Base-by-base conservation (phyloP, 2,797 vertebrate genomes). In the Aulostomus chinensis region DNA sequence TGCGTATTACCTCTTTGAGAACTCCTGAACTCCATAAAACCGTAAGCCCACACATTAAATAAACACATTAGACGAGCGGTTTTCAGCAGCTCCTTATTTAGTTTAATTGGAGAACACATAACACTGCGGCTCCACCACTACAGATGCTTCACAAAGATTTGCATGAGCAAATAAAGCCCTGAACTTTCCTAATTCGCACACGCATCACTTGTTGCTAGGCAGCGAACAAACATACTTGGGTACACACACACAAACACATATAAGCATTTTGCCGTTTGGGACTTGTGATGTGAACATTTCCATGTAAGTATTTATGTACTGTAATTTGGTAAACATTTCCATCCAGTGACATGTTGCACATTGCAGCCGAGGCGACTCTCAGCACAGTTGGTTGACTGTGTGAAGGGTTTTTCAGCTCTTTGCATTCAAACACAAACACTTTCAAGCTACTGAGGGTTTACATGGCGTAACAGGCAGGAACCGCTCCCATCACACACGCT, bases 261-360 rank as follows among this genome's bases (percentile, higher is more conserved):
- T 6, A 33, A 54, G 58, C 72, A 68, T 80, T 78, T 81, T 86
- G 80, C 81, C 83, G 55, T 60, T 76, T 43, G 59, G 73, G 66
- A 52, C 64, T 65, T 51, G 68, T 75, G 70, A 76, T 77, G 80
- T 6, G 43, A 77, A 58, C 58, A 53, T 82, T 86, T 86, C 86
- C 83, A 81, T 83, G 76, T 78, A 62, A 68, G 78, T 78, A 79
- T 77, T 82, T 81, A 80, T 83, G 80, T 58, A 54, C 56, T 73
- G 78, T 68, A 79, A 77, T 84, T 83, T 67, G 61, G 80, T 86
- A 86, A 88, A 86, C 80, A 82, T 87, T 88, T 86, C 84, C 83
- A 86, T 67, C 60, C 53, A 53, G 57, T 68, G 37, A 77, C 57
- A 80, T 73, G 81, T 50, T 61, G 65, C 70, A 61, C 25, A 30